Base-by-base conservation (phyloP, 2,797 vertebrate species). In the Pseudomugil gertrudae region DNA sequence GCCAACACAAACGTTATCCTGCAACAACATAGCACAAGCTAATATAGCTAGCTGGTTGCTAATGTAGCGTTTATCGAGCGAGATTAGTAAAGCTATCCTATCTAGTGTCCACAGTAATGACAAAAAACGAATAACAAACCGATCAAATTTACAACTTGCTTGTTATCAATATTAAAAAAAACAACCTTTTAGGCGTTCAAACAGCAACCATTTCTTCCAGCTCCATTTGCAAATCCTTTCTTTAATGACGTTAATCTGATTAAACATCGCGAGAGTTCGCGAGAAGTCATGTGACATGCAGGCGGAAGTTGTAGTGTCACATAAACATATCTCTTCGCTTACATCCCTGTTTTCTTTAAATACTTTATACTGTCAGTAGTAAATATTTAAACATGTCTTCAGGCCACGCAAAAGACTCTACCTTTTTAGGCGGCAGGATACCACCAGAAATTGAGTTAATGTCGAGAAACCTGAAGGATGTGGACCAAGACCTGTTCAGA, bases 371-470 rank as follows among this genome's bases (percentile, higher is more conserved):
- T n/a, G 5, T 21, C 13, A 45, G 35, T 8, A n/a, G 38, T 26
- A 17, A n/a, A 40, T 24, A 40, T 8, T n/a, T 3, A 61, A 66
- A 2, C 43, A 93, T 92, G 92, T 84, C 90, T 21, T 47, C 74
- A 0, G 77, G 71, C 26, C 83, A 84, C 2, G 33, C 54, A 43
- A 76, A 75, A 72, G 72, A 90, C 70, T 68, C 69, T 30, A 91
- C 92, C 57, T 95, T 95, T 52, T 21, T 90, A 23, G 95, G 94
- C 21, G 84, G 91, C 23, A 90, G 94, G 11, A 88, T 93, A 54
- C 94, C 95, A 1, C 59, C 89, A 13, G 94, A 96, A 72, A 90
- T 96, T 47, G 94, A 95, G 69, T 89, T 90, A 2, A 87, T 96
- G 94, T 92, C 89, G 2, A 93, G 86, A 68, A 90, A 84, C 10